Base-by-base conservation (phyloP, 2,888 invertebrate genomes). In the Drosophila helvetica region DNA sequence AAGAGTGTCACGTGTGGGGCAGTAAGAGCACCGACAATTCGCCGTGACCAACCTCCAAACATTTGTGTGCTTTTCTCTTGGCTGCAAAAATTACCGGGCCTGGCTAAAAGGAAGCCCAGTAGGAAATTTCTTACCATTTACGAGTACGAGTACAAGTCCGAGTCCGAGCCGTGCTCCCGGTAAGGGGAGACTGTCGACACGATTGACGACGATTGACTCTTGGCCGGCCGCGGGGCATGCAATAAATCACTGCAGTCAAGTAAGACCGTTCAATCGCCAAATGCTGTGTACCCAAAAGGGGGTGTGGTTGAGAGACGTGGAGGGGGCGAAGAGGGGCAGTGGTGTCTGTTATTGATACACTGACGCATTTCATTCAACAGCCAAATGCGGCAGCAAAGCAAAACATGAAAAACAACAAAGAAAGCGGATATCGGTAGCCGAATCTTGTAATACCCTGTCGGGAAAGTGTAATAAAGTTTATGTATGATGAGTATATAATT, bases 101-200 rank as follows among this genome's bases (percentile, higher is more conserved):
- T 65, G 57, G 74, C 33, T 59, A 66, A 62, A 58, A 60, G 53
- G 71, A 76, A 80, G 78, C 68, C 63, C 66, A 61, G 75, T 71
- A 58, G 77, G 71, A 82, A 71, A 81, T 75, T 74, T 55, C 77
- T 80, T 52, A 17, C 86, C 86, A 79, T 79, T 80, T 81, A 38
- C 38, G 38, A 15, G n/a, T n/a, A 7, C n/a, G n/a, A 10, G 30
- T 62, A 54, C 47, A 54, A 27, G 27, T 27, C 27, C 27, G 57
- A 27, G 27, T 27, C 27, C 27, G 27, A 68, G 72, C 54, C 38
- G 64, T 61, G 54, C 63, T 30, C 66, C 74, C 58, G 56, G 73
- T 71, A 84, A 67, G 81, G 85, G 30, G 47, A 53, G 63, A 56
- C 74, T 59, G 63, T 62, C 67, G 71, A 66, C 64, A 66, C 72